phyloP scores from a whole-genome alignment of 2,113 vertebrate genomes.

The Heterochromis multidens region DNA sequence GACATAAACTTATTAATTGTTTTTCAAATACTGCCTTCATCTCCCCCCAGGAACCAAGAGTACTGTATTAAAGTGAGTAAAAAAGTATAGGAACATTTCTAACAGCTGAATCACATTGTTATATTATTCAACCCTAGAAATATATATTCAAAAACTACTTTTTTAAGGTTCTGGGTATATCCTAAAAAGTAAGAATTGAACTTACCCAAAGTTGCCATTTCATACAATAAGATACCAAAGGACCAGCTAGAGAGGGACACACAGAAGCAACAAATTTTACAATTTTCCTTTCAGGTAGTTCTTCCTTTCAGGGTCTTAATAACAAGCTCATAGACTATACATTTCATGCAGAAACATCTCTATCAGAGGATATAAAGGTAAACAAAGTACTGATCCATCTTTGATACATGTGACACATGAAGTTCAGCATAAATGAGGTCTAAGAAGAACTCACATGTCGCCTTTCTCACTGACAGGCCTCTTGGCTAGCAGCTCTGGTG shows the following conservation, averaged over 20 bases:
- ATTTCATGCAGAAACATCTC: background rate
- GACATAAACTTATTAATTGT: background rate
- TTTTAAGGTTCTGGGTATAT: background rate
- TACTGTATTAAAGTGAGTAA: background rate
- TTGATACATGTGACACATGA: background rate
- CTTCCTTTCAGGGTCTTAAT: background rate
- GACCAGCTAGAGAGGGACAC: constrained; percentile 82
- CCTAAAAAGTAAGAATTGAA: background rate
- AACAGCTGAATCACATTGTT: background rate
- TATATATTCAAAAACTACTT: background rate
- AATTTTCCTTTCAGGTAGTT: background rate
- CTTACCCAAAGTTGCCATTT: constrained; percentile 90
- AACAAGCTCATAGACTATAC: background rate
- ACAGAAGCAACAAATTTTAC: background rate
- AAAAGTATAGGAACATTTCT: background rate
- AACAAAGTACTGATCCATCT: background rate
- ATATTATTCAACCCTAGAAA: background rate
- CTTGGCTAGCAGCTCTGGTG: constrained; percentile 84
- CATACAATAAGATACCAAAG: constrained; percentile 87
- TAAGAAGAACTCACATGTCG: constrained; percentile 80
- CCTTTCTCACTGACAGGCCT: constrained; percentile 74
- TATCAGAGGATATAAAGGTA: background rate
- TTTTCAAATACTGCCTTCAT: background rate
- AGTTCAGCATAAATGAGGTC: background rate
- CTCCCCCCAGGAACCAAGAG: background rate